A percentile compares a stretch with the other conserved stretches of the same genome.
phyloP scores from a whole-genome alignment of 1,140 invertebrate genomes.

The Drosophila chauvacae region DNA sequence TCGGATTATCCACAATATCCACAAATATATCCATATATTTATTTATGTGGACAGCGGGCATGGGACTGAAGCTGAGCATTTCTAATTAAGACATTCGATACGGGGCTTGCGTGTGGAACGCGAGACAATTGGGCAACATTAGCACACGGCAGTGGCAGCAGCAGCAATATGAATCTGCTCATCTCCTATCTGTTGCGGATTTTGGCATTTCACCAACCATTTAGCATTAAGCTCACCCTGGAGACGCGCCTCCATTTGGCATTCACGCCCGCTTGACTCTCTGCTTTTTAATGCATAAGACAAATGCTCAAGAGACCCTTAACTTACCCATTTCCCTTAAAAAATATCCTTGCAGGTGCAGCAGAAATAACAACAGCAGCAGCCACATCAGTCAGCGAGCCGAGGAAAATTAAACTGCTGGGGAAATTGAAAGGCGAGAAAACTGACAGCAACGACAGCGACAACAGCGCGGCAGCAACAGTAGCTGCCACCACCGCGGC shows the following conservation, averaged over 20 bases:
- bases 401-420: constrained; percentile 37
- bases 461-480: constrained; percentile 33
- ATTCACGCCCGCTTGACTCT: constrained; percentile 49
- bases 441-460: constrained; percentile 42
- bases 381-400: constrained; percentile 42
- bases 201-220: constrained; percentile 66
- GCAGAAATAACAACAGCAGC: constrained; percentile 40
- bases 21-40: constrained; percentile 50
- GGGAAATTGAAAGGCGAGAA: constrained; percentile 54
- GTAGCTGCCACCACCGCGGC: constrained; percentile 22
- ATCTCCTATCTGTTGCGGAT: constrained; percentile 43
- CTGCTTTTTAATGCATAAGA: constrained; percentile 3
- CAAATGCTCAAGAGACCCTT: constrained; percentile 28
- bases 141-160: constrained; percentile 32
- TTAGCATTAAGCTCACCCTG: constrained; percentile 58
- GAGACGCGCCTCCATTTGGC: constrained; percentile 52
- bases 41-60: constrained; percentile 39
- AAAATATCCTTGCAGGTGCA: constrained; percentile 62
- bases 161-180: constrained; percentile 55
- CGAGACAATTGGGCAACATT: constrained; percentile 70
- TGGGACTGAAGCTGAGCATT: constrained; percentile 54
- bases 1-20: constrained; percentile 15
- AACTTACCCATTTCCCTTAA: not conserved
- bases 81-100: constrained; percentile 84
- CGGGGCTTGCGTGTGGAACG: constrained; percentile 77